Conservation (phyloP, 2,113 vertebrate genomes). For the Laterallus jamaicensis region DNA sequence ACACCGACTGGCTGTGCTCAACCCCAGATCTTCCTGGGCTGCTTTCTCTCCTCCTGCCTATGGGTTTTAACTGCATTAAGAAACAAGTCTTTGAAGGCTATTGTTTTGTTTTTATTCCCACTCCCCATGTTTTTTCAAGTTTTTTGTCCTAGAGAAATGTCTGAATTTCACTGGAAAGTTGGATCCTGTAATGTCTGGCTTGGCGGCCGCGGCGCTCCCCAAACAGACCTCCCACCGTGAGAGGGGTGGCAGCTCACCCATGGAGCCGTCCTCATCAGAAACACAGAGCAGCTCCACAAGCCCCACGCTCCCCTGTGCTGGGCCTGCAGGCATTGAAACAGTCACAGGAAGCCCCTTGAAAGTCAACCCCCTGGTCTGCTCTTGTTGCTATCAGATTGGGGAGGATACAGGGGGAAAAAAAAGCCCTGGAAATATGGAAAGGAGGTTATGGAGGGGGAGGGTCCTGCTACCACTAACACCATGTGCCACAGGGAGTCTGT, state of each 20-base stretch:
- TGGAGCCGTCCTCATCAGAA: slow-evolving; percentile 22
- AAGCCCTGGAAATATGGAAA: background rate
- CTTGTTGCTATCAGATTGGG: background rate
- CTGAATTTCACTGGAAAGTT: slow-evolving; percentile 76
- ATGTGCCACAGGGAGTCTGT: background rate
- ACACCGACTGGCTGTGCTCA: background rate
- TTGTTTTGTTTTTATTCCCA: slow-evolving; percentile 48
- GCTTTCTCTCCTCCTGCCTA: background rate
- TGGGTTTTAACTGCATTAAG: slow-evolving; percentile 21
- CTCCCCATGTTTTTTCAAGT: slow-evolving; percentile 68
- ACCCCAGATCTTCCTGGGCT: background rate
- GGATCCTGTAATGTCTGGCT: slow-evolving; percentile 69
- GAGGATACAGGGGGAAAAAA: background rate
- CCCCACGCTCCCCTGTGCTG: fast-evolving
- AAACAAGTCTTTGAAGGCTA: slow-evolving; percentile 41
- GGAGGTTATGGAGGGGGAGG: background rate
- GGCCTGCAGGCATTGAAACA: background rate
- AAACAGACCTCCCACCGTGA: slow-evolving; percentile 58
- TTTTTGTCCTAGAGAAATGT: slow-evolving; percentile 68
- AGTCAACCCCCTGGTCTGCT: background rate
- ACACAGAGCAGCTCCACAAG: background rate
- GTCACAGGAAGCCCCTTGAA: background rate
- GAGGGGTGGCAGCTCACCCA: slow-evolving; percentile 18
- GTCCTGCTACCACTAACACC: background rate
- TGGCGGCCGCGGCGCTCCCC: slow-evolving; percentile 44